Percentiles rank a stretch among this genome's conserved stretches.
phyloP scores from a whole-genome alignment of 2,888 invertebrate genomes.

The Chironomus riparius region DNA sequence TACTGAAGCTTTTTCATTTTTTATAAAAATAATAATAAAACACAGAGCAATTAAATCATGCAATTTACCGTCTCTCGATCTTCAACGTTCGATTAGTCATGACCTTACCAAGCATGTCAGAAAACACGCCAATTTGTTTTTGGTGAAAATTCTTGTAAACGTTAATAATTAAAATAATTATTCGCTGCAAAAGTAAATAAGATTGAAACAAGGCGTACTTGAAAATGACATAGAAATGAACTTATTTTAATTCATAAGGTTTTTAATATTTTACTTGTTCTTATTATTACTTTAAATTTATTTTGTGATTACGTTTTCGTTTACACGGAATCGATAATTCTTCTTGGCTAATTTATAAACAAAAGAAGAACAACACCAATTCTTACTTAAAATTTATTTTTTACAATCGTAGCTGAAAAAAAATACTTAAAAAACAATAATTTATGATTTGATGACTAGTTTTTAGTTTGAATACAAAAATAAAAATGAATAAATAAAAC shows the following conservation, averaged over 20 bases:
- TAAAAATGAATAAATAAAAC: no score
- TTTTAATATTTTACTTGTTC: no score
- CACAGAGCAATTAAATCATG: slow-evolving; percentile 3
- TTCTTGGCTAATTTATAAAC: no score
- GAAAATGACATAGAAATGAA: background rate
- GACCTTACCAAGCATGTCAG: background rate
- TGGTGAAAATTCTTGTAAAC: background rate
- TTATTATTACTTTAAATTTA: no score
- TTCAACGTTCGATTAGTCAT: slow-evolving; percentile 9
- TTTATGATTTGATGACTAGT: no score
- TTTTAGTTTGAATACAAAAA: no score
- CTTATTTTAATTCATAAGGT: background rate
- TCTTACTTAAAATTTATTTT: no score
- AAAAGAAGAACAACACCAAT: no score
- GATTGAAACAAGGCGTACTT: background rate
- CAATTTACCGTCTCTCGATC: background rate
- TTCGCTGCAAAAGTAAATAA: background rate
- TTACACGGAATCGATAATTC: no score
- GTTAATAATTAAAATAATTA: background rate
- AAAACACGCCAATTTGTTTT: background rate
- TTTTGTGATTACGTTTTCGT: no score
- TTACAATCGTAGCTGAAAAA: no score
- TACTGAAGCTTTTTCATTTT: background rate
- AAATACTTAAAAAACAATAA: no score
- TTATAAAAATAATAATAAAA: background rate